Evolutionary conservation across 2,113 vertebrate genomes (phyloP), one percentile per base, ranked within the genome.

Genomic region (Cyprinodon brontotheroides): DNA sequence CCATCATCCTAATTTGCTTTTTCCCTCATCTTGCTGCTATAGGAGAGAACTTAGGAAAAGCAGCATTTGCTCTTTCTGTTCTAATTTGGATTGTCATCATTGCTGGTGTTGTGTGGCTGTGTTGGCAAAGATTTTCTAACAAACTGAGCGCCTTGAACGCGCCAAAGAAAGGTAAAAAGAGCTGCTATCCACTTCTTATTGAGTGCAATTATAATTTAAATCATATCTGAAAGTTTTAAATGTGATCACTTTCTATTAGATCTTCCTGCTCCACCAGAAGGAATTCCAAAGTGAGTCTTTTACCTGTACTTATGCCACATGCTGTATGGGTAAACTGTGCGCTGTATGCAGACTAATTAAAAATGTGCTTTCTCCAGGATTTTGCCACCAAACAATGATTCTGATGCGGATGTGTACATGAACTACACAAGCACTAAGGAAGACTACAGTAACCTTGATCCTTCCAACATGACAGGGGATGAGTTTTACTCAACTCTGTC

Each of bases 321-420:
- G 12, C 22, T 61, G 0, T 61, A 11, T 8, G 6, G 14, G 29
- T 36, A 7, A 61, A 39, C 15, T 3, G 6, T 39, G 6, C 14
- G 2, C 7, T 39, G n/a, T n/a, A 39, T 20, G 22, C 17, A 36
- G 7, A 48, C 8, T 57, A 69, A 8, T 81, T 13, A 39, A 9
- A 7, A 3, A 14, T 72, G 43, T 80, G 43, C 78, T 4, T 69
- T 0, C 10, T 45, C 9, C 64, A 89, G 90, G 74, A 64, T 13
- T 66, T 37, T 3, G 53, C 14, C 65, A 15, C 77, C 74, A 4
- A 59, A 80, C 5, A 1, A 1, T 17, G 75, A 72, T 9, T 0
- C 11, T 36, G 83, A 85, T 1, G 59, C 36, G 50, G 82, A 86
- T 4, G 61, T 87, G 41, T 92, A 92, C 89, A 87, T 93, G 41